These are phyloP conservation scores for Umimayanthus kanabou DNA, from an alignment of 92 coral and sea anemone species.

Conservation along the genomic window DNA sequence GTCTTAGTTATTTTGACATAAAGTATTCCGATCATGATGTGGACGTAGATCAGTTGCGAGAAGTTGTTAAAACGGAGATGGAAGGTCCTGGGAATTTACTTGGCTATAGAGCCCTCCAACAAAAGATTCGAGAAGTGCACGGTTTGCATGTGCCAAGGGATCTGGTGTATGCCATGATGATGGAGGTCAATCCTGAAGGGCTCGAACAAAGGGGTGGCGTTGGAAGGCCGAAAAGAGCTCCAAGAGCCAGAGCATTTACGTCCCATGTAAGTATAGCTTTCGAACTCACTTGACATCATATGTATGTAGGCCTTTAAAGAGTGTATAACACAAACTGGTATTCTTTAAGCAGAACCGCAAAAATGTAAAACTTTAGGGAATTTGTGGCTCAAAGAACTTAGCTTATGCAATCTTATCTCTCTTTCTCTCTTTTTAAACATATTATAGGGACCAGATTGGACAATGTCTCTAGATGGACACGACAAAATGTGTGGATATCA, in stretches of 20 bases:
- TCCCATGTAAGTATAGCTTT: conserved; percentile 50
- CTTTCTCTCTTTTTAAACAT: too few relatives aligned
- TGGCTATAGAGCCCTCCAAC: conserved; percentile 60
- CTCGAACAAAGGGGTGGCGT: conserved; percentile 65
- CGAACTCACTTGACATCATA: conserved; percentile 4
- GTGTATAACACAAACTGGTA: neutral
- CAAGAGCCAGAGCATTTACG: conserved; percentile 47
- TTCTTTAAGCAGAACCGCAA: neutral
- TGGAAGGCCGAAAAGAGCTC: conserved; percentile 66
- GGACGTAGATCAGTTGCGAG: conserved; percentile 54
- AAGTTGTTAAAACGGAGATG: conserved; percentile 66
- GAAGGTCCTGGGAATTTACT: conserved; percentile 65
- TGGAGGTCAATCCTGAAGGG: conserved; percentile 60
- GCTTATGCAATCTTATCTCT: too few relatives aligned
- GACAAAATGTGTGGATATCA: too few relatives aligned
- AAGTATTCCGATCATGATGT: conserved; percentile 52
- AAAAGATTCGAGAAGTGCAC: conserved; percentile 60
- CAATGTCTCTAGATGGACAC: too few relatives aligned
- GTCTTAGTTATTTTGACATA: conserved; percentile 58
- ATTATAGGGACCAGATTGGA: too few relatives aligned
- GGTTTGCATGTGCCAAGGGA: conserved; percentile 64
- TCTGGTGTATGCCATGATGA: conserved; percentile 61
- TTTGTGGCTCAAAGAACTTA: too few relatives aligned
- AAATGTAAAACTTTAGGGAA: too few relatives aligned
- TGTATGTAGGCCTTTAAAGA: conserved; percentile 5